Conservation (phyloP, 2,797 vertebrate genomes). For the Hafferia zeledoni region DNA sequence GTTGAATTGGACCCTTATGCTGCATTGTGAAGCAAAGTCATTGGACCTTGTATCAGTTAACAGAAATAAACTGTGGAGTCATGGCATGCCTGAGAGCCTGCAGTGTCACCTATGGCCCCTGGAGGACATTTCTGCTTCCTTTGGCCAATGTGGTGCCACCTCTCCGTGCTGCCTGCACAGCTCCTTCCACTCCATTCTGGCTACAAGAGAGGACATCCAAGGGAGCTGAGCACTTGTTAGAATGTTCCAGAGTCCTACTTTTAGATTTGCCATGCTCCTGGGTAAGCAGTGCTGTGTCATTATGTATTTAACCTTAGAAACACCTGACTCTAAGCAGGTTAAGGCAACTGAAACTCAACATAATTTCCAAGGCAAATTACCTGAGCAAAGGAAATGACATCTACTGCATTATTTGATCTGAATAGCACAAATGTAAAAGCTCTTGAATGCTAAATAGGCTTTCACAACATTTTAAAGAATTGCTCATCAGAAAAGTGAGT, state of each 20-base stretch:
- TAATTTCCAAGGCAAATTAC: constrained; percentile 55
- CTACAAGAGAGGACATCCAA: neutral
- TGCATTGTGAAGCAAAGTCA: neutral
- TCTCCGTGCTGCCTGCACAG: neutral
- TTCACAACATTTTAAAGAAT: constrained; percentile 25
- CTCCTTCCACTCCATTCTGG: neutral
- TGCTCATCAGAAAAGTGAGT: constrained; percentile 1
- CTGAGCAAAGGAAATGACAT: neutral
- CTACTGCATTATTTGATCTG: constrained; percentile 15
- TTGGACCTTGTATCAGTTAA: neutral
- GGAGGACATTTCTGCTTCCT: neutral
- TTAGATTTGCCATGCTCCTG: neutral
- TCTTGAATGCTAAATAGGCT: constrained; percentile 32
- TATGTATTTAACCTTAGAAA: neutral
- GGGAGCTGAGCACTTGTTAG: neutral
- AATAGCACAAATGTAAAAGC: constrained; percentile 1
- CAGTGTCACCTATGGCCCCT: neutral
- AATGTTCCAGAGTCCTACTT: neutral
- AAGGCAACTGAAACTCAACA: neutral
- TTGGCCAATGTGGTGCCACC: fast-evolving
- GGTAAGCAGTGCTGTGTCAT: neutral
- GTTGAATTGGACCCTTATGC: neutral
- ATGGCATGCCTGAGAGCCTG: fast-evolving
- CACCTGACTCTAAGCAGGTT: neutral
- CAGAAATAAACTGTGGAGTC: fast-evolving